Evolutionary conservation across 2,797 vertebrate species (phyloP).

Genomic region (Neopelma chrysocephalum): DNA sequence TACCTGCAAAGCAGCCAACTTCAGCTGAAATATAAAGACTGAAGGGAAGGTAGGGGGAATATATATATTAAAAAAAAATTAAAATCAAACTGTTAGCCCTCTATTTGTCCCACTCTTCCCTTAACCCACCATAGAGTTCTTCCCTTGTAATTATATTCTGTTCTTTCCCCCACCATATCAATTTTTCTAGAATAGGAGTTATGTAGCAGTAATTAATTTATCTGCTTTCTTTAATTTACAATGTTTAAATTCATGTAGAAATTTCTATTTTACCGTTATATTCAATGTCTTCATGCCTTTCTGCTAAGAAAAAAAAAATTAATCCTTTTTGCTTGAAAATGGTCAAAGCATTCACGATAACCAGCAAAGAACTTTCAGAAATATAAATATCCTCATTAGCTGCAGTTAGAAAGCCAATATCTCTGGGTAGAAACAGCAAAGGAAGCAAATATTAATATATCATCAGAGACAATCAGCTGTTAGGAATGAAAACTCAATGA

Average conservation of each 20-base stretch:
- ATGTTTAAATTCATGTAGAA: background rate
- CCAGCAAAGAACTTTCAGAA: background rate
- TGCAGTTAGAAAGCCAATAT: background rate
- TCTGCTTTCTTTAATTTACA: background rate
- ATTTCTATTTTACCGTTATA: background rate
- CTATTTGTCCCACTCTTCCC: background rate
- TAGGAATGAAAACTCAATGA: background rate
- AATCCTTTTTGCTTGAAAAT: constrained; percentile 24
- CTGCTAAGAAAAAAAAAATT: background rate
- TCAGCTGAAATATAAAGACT: background rate
- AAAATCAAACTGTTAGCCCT: background rate
- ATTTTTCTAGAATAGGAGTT: background rate
- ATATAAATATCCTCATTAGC: constrained; percentile 14
- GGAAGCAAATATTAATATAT: background rate
- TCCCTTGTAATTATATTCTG: background rate
- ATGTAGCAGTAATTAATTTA: background rate
- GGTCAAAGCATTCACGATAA: constrained; percentile 8
- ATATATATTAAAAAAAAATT: background rate
- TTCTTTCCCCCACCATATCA: background rate
- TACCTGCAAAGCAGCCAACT: background rate
- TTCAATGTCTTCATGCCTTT: background rate
- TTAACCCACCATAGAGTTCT: background rate
- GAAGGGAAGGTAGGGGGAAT: background rate
- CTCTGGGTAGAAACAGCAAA: background rate
- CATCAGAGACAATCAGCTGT: background rate